Evolutionary conservation across 2,113 vertebrate species (phyloP).

Genomic region (Dasyornis broadbenti): DNA sequence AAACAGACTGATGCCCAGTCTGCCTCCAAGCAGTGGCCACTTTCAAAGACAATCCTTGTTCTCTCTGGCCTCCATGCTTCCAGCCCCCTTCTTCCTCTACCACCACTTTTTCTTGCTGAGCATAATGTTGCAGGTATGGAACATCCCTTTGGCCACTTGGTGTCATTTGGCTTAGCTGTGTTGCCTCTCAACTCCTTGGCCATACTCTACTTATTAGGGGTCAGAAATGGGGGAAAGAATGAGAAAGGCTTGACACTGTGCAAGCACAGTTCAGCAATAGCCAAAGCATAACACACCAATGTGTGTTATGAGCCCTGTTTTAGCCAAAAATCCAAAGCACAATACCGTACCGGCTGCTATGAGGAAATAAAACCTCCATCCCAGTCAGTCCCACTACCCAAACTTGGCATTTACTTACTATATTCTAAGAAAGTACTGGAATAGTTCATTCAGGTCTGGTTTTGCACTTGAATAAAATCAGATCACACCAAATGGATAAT

Average conservation of each 20-base stretch:
- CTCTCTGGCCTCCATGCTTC: too few species aligned
- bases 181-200: not conserved
- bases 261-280: not conserved
- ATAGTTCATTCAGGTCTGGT: not conserved
- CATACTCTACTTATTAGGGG: not conserved
- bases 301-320: not conserved
- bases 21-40: not conserved
- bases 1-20: not conserved
- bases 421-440: not conserved
- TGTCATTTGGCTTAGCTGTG: not conserved
- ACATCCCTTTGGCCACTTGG: not conserved
- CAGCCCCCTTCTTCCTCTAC: not conserved
- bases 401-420: not conserved
- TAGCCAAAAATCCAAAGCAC: not conserved
- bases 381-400: not conserved
- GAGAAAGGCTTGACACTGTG: not conserved
- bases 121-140: not conserved
- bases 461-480: not conserved
- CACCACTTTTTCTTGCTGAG: not conserved
- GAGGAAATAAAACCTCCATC: not conserved
- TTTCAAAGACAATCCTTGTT: not conserved
- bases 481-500: not conserved
- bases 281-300: not conserved
- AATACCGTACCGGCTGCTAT: not conserved
- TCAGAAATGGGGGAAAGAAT: accelerated